Evolutionary conservation across 1,140 invertebrate species (phyloP).

Genomic region (Papilio helenus): DNA sequence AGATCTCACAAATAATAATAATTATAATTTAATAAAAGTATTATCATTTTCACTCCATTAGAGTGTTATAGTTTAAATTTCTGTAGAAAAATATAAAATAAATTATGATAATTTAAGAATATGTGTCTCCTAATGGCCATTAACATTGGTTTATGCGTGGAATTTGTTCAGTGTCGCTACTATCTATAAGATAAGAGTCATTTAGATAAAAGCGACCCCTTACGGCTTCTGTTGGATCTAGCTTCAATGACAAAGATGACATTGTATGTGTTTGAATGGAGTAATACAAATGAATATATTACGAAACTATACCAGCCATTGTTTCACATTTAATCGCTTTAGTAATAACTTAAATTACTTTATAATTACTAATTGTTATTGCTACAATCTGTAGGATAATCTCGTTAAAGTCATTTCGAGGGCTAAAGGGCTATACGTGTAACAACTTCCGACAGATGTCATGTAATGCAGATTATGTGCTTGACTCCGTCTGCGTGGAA

Average conservation of each 20-base stretch:
- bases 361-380: slow-evolving; percentile 32
- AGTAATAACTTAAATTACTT: slow-evolving; percentile 10
- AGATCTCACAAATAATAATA: background rate
- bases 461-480: too few species aligned
- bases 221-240: background rate
- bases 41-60: background rate
- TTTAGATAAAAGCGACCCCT: slow-evolving; percentile 11
- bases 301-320: slow-evolving; percentile 1
- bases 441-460: too few species aligned
- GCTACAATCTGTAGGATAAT: slow-evolving; percentile 17
- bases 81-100: background rate
- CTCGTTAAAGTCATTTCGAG: background rate
- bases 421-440: background rate
- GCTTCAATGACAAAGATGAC: background rate
- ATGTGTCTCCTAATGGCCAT: background rate
- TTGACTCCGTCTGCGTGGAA: too few species aligned
- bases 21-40: background rate
- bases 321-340: background rate
- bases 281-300: background rate
- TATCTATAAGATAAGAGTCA: background rate
- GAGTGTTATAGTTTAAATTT: background rate
- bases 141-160: background rate
- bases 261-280: background rate
- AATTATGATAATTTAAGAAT: background rate
- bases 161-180: background rate